Percentiles rank a stretch among this genome's conserved stretches.
These are phyloP conservation scores for Thymallus thymallus DNA, from an alignment of 2,113 vertebrate species.

Conservation along the genomic window DNA sequence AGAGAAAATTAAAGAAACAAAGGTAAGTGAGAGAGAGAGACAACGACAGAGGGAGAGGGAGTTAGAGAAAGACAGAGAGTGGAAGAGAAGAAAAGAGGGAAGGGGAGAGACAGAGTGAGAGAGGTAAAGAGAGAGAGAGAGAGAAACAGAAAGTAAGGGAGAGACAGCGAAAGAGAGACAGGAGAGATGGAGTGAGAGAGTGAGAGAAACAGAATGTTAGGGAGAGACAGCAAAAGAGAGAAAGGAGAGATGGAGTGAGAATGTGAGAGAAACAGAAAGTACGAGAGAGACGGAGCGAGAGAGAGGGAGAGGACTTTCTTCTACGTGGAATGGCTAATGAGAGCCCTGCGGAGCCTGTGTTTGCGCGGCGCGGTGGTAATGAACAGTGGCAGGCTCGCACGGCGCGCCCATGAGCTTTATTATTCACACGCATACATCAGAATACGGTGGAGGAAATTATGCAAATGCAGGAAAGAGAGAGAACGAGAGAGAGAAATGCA, in stretches of 20 bases:
- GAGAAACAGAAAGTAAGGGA: too few relatives aligned
- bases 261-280: too few relatives aligned
- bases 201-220: not conserved
- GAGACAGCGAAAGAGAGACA: not conserved
- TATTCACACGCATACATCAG: slow-evolving; percentile 67
- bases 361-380: slow-evolving; percentile 49
- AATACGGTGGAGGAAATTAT: slow-evolving; percentile 63
- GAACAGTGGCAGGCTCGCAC: slow-evolving; percentile 64
- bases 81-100: too few relatives aligned
- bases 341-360: slow-evolving; percentile 54
- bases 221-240: not conserved
- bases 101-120: slow-evolving; percentile 14
- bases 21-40: slow-evolving; percentile 3
- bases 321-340: slow-evolving; percentile 61
- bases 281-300: not conserved
- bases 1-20: too few relatives aligned
- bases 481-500: slow-evolving; percentile 20
- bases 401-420: slow-evolving; percentile 57
- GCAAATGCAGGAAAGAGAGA: slow-evolving; percentile 49
- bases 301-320: slow-evolving; percentile 36
- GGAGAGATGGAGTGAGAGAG: too few relatives aligned
- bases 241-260: not conserved
- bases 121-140: slow-evolving; percentile 23
- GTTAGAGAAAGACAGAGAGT: not conserved
- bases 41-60: slow-evolving; percentile 3